phyloP scores from a whole-genome alignment of 2,797 vertebrate genomes.

The Halcyon leucocephala region DNA sequence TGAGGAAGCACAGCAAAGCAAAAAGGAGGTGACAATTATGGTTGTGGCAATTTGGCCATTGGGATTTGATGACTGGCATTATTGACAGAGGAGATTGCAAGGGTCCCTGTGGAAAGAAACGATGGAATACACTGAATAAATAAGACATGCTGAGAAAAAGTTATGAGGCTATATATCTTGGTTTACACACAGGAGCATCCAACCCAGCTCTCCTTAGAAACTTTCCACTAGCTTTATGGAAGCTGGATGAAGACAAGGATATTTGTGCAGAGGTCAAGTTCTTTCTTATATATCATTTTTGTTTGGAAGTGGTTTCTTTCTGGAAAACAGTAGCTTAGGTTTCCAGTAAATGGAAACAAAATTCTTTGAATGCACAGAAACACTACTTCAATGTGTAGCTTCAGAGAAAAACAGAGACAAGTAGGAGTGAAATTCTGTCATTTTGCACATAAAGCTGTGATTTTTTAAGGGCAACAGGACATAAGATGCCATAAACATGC shows the following conservation, averaged over 20 bases:
- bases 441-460: not conserved
- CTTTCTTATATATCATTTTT: not conserved
- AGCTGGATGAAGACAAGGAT: not conserved
- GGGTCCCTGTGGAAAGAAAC: not conserved
- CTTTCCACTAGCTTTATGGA: constrained; percentile 1
- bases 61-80: constrained; percentile 43
- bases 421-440: not conserved
- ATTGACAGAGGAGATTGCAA: constrained; percentile 46
- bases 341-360: not conserved
- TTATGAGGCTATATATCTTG: constrained; percentile 56
- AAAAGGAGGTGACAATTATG: constrained; percentile 43
- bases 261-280: constrained; percentile 31
- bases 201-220: not conserved
- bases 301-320: not conserved
- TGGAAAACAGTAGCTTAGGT: not conserved
- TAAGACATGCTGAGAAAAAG: constrained; percentile 38
- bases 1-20: constrained; percentile 32
- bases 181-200: constrained; percentile 13
- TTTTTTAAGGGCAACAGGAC: not conserved
- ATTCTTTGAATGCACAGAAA: not conserved
- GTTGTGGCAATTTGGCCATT: constrained; percentile 25
- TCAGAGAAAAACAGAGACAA: not conserved
- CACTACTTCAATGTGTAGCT: not conserved
- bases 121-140: constrained; percentile 47
- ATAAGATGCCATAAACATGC: not conserved